Percentiles rank a stretch among this genome's conserved stretches.
Evolutionary conservation across 2,888 invertebrate species (phyloP).

Genomic region (Neoitamus cyanurus): DNA sequence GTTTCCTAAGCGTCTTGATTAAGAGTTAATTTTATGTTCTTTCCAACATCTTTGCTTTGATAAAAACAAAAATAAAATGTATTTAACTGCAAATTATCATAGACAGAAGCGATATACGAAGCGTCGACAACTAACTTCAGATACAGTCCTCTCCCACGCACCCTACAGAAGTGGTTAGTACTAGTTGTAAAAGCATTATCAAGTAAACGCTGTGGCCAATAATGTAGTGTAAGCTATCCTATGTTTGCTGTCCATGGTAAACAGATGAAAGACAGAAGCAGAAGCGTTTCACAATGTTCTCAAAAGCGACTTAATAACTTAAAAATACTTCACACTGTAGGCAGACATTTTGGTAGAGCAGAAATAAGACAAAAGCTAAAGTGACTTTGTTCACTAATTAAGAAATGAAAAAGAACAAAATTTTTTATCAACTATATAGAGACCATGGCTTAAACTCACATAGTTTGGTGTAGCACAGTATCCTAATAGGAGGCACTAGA

Average conservation of each 20-base stretch:
- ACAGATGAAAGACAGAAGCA: conserved; percentile 47
- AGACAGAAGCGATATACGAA: conserved; percentile 17
- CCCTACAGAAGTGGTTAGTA: conserved; percentile 37
- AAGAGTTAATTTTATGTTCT: neutral
- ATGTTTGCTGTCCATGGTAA: conserved; percentile 10
- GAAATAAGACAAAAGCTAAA: conserved; percentile 59
- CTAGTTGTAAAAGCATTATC: neutral
- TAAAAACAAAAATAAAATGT: conserved; percentile 11
- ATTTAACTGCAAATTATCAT: conserved; percentile 27
- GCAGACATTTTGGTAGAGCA: conserved; percentile 52
- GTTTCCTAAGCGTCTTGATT: neutral
- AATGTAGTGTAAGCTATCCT: conserved; percentile 36
- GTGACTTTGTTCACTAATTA: conserved; percentile 69
- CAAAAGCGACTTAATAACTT: conserved; percentile 33
- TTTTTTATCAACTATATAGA: conserved; percentile 66
- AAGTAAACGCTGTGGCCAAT: conserved; percentile 22
- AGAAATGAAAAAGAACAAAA: conserved; percentile 67
- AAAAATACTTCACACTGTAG: conserved; percentile 35
- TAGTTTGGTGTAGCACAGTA: conserved; percentile 65
- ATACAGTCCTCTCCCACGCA: conserved; percentile 9
- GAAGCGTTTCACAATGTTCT: conserved; percentile 46
- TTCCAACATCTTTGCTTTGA: neutral
- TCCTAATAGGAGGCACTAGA: conserved; percentile 68
- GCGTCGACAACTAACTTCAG: conserved; percentile 11
- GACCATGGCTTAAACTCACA: conserved; percentile 54